Conservation (phyloP, 2,888 invertebrate genomes). For the Automeris io region DNA sequence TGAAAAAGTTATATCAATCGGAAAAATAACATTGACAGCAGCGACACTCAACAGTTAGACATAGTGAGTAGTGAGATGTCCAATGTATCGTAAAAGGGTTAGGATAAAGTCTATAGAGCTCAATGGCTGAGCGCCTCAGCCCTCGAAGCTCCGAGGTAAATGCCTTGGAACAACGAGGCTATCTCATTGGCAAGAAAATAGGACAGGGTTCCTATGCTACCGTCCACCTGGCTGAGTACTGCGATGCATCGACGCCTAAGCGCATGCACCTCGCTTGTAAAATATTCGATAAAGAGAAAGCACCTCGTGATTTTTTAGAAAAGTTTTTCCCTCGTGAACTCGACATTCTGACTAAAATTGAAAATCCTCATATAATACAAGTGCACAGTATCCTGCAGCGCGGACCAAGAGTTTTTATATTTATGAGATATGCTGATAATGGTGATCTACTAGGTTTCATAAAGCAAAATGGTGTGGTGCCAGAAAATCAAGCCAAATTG, state of each 20-base stretch:
- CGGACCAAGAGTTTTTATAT: slow-evolving; percentile 90
- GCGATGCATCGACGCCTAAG: slow-evolving; percentile 82
- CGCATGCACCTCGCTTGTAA: slow-evolving; percentile 90
- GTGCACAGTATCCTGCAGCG: slow-evolving; percentile 91
- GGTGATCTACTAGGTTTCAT: slow-evolving; percentile 93
- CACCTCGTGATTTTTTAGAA: slow-evolving; percentile 91
- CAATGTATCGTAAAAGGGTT: slow-evolving; percentile 76
- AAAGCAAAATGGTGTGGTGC: slow-evolving; percentile 84
- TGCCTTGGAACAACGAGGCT: slow-evolving; percentile 90
- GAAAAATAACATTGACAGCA: slow-evolving; percentile 59
- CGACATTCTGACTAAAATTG: slow-evolving; percentile 91
- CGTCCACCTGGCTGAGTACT: slow-evolving; percentile 90
- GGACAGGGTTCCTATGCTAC: slow-evolving; percentile 95
- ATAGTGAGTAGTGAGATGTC: slow-evolving; percentile 71
- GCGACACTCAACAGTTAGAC: slow-evolving; percentile 55
- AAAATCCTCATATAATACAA: slow-evolving; percentile 93
- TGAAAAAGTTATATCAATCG: slow-evolving; percentile 47
- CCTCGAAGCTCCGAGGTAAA: slow-evolving; percentile 90
- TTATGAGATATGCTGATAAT: slow-evolving; percentile 94
- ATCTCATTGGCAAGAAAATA: slow-evolving; percentile 89
- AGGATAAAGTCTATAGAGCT: slow-evolving; percentile 74
- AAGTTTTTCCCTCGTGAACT: slow-evolving; percentile 96
- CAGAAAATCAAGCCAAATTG: slow-evolving; percentile 86
- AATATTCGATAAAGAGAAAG: slow-evolving; percentile 93
- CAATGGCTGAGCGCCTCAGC: slow-evolving; percentile 85